A percentile compares a stretch with the other conserved stretches of the same genome.
phyloP scores from a whole-genome alignment of 30 jellyfish, hydroid and myxozoan genomes.

The Chironex yamaguchii region DNA sequence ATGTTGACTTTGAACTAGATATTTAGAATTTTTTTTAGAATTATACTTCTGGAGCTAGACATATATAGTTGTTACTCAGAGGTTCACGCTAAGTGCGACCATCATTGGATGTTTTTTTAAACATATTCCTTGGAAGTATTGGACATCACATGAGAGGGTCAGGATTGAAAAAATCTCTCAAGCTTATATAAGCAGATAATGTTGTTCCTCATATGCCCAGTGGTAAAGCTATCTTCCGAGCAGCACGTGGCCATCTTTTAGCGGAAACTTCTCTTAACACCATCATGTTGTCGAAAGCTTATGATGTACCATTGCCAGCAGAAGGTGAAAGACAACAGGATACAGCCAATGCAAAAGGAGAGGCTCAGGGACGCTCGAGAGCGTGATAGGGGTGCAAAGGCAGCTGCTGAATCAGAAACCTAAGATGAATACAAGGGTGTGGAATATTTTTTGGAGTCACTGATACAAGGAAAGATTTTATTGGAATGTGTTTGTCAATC shows the following conservation, averaged over 20 bases:
- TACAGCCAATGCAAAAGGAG: background rate
- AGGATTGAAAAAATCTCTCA: slow-evolving; percentile 48
- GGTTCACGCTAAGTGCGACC: no score
- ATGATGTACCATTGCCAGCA: slow-evolving; percentile 36
- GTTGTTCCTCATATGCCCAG: slow-evolving; percentile 49
- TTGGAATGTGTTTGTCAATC: no score
- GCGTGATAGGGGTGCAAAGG: no score
- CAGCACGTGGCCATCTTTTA: slow-evolving; percentile 54
- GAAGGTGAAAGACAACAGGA: slow-evolving; percentile 37
- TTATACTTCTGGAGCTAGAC: no score
- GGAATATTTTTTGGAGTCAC: slow-evolving; percentile 9
- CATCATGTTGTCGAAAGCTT: slow-evolving; percentile 19
- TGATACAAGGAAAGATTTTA: slow-evolving; percentile 28
- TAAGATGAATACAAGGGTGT: no score
- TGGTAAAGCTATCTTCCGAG: slow-evolving; percentile 62
- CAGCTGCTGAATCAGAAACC: no score
- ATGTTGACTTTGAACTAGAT: slow-evolving; percentile 17
- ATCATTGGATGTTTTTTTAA: no score
- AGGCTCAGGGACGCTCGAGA: no score
- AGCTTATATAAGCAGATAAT: slow-evolving; percentile 38
- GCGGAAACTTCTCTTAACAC: slow-evolving; percentile 59
- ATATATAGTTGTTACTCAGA: no score
- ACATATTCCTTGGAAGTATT: slow-evolving; percentile 57
- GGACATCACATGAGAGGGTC: slow-evolving; percentile 60
- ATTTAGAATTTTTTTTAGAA: background rate